Conservation (phyloP, 2,888 invertebrate genomes). For the Agrochola litura region DNA sequence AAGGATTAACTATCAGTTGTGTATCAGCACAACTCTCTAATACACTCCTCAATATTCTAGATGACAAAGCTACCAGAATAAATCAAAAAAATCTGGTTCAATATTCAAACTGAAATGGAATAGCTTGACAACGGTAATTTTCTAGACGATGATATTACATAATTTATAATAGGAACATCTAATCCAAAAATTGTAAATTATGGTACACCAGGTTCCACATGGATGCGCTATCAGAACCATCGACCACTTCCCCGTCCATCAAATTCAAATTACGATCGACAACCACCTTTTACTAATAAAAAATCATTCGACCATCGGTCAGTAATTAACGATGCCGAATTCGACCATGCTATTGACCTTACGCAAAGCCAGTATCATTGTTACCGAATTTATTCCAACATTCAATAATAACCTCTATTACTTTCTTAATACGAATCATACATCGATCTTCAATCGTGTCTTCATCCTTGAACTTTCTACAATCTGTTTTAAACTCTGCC, state of each 20-base stretch:
- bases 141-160: constrained; percentile 6
- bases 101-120: not conserved
- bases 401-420: constrained; percentile 76
- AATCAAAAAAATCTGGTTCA: not conserved
- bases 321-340: constrained; percentile 87
- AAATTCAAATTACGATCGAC: constrained; percentile 70
- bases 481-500: constrained; percentile 65
- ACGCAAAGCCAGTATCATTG: constrained; percentile 76
- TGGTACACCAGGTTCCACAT: constrained; percentile 51
- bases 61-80: not conserved
- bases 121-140: not conserved
- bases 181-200: constrained; percentile 48
- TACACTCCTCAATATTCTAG: not conserved
- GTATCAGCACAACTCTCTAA: not conserved
- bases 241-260: constrained; percentile 63
- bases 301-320: constrained; percentile 75
- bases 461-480: constrained; percentile 74
- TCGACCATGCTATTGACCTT: constrained; percentile 88
- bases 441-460: constrained; percentile 74
- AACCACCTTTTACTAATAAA: constrained; percentile 71
- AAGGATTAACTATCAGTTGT: not conserved
- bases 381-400: constrained; percentile 73
- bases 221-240: constrained; percentile 62
- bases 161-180: constrained; percentile 23
- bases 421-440: constrained; percentile 77